These are phyloP conservation scores for Theristicus caerulescens DNA, from an alignment of 2,113 vertebrate genomes.

Conservation along the genomic window DNA sequence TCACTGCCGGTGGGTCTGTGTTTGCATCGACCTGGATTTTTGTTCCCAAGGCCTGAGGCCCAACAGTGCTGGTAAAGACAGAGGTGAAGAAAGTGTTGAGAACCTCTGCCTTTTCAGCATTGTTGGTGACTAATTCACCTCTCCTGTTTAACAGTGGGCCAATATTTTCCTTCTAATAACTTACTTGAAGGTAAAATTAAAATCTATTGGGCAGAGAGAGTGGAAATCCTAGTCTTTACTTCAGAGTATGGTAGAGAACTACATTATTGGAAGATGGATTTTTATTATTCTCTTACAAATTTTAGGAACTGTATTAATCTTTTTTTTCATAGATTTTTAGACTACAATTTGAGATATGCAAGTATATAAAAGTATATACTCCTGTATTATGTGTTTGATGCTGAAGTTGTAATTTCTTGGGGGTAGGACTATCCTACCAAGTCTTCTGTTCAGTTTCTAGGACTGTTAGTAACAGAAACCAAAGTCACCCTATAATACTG, in stretches of 20 bases:
- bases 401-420: background rate
- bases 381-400: background rate
- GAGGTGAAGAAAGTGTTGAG: background rate
- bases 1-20: background rate
- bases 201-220: background rate
- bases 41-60: background rate
- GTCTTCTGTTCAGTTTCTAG: background rate
- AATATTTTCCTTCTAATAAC: background rate
- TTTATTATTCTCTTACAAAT: background rate
- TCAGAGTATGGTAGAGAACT: background rate
- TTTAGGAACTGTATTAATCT: background rate
- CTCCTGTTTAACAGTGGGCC: background rate
- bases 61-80: background rate
- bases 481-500: background rate
- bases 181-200: background rate
- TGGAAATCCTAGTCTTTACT: background rate
- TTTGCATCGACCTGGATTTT: background rate
- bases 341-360: background rate
- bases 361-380: background rate
- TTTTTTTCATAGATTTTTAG: background rate
- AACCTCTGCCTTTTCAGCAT: background rate
- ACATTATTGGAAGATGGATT: background rate
- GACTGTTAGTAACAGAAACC: background rate
- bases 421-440: background rate
- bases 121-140: background rate